Evolutionary conservation across 2,888 invertebrate genomes (phyloP), one percentile per base, ranked within the genome.

Genomic region (Heliconius ethilla): DNA sequence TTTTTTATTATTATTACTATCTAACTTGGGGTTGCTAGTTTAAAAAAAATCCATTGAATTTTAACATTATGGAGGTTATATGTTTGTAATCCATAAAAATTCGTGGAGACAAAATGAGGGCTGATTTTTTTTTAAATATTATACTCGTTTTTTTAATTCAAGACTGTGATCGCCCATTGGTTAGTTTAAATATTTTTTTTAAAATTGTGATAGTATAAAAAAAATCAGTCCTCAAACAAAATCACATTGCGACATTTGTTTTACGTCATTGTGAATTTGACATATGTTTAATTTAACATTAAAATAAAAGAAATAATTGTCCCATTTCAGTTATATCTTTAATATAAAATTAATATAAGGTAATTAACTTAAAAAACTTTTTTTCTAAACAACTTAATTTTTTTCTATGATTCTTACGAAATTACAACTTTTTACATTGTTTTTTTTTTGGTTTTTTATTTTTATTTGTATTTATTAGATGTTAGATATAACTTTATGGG

Each of bases 211-310:
- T 85, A 82, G 77, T 66, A 83, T 76, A 69, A 80, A 86, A 87
- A 89, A 91, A 89, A 87, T 90, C 89, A 87, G 85, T 88, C 87
- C 90, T 88, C 89, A 82, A 37, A 83, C 90, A 88, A 89, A 90
- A 87, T 90, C 92, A 91, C 92, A 92, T 91, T 88, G 85, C 84
- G 87, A 90, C 84, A 93, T 93, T 91, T 93, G 92, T 93, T 93
- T 91, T 87, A 86, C 85, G 87, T 89, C 87, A 87, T 69, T 93
- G 93, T 93, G 92, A 90, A 82, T 90, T 92, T 90, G 89, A 82
- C 81, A 75, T 70, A 33, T 72, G 69, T 40, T 69, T 69, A 69
- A 72, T 72, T 72, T 72, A 67, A 65, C 74, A 59, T 59, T 78
- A 29, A 37, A 63, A 76, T 75, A 65, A 65, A 75, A 75, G 33